Conservation (phyloP, 2,113 vertebrate species). For the Perognathus longimembris region DNA sequence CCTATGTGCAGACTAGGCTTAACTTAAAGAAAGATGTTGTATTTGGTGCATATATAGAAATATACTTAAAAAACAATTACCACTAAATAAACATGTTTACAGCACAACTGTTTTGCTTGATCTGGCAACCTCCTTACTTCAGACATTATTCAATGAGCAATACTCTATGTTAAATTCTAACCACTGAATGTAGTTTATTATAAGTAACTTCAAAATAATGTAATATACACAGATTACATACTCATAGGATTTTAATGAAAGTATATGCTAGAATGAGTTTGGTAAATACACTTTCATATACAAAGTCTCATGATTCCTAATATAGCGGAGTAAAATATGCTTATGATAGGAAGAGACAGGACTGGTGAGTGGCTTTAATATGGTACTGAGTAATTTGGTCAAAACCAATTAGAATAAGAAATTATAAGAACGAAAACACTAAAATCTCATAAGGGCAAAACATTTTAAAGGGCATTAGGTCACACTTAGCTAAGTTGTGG, state of each 20-base stretch:
- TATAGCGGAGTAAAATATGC: not conserved
- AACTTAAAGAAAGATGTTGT: not conserved
- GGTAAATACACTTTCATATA: not conserved
- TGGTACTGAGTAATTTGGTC: constrained; percentile 16
- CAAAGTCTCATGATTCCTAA: not conserved
- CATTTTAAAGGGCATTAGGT: not conserved
- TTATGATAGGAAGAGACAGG: not conserved
- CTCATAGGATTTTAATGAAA: constrained; percentile 25
- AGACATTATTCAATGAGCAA: not conserved
- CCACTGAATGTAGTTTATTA: not conserved
- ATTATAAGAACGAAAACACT: constrained; percentile 27
- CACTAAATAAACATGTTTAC: not conserved
- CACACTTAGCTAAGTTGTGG: not conserved
- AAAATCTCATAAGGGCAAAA: constrained; percentile 35
- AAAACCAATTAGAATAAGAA: constrained; percentile 26
- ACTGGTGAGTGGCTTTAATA: constrained; percentile 23
- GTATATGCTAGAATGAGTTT: not conserved
- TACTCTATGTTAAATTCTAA: not conserved
- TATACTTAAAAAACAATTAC: not conserved
- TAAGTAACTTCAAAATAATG: not conserved
- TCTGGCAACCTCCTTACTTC: not conserved
- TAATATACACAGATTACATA: not conserved
- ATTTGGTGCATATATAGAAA: not conserved
- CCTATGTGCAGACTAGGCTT: not conserved
- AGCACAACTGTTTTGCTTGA: not conserved